Conservation (phyloP, 2,797 vertebrate species). For the Anableps anableps region DNA sequence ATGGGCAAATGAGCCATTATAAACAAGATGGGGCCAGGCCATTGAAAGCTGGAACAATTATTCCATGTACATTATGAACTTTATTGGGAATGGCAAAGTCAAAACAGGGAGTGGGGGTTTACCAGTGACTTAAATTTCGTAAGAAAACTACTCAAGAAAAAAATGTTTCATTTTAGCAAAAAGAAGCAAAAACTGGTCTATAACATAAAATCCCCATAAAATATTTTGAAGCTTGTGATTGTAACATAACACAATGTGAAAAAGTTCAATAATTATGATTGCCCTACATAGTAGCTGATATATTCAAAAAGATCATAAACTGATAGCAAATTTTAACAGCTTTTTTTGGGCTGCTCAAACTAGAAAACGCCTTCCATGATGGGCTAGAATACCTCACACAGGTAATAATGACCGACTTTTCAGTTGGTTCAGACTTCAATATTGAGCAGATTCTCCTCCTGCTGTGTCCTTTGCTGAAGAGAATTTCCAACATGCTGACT, state of each 20-base stretch:
- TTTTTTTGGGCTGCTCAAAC: not conserved
- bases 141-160: not conserved
- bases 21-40: no score
- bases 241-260: not conserved
- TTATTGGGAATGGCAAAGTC: no score
- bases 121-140: no score
- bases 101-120: no score
- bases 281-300: no score
- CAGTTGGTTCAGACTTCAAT: slow-evolving; percentile 50
- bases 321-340: not conserved
- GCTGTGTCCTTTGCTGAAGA: slow-evolving; percentile 46
- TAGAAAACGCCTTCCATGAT: not conserved
- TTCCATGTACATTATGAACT: not conserved
- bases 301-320: not conserved
- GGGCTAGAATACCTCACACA: slow-evolving; percentile 28
- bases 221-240: not conserved
- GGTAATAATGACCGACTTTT: slow-evolving; percentile 62
- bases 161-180: not conserved
- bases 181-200: not conserved
- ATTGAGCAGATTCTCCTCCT: slow-evolving; percentile 50
- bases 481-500: slow-evolving; percentile 32
- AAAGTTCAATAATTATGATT: not conserved
- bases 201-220: not conserved
- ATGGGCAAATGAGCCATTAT: no score
- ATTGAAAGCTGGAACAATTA: no score